Percentiles rank a stretch among this genome's conserved stretches.
phyloP scores from a whole-genome alignment of 2,113 vertebrate genomes.

The Haliaeetus leucogaster region DNA sequence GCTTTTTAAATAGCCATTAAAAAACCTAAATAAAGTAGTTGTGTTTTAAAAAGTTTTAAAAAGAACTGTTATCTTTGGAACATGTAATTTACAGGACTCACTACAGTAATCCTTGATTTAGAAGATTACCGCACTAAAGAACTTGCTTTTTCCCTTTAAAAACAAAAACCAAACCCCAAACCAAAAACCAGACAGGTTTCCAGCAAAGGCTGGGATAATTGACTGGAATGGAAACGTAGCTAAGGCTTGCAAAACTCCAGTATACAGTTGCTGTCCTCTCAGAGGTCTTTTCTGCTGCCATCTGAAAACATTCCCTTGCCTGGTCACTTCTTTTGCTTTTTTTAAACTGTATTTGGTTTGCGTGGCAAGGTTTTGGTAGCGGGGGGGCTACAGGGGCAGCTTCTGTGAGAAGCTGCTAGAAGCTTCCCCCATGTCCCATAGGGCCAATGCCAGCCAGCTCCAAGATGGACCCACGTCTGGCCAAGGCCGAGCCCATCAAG shows the following conservation, averaged over 20 bases:
- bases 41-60: neutral
- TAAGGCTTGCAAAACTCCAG: neutral
- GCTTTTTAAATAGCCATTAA: neutral
- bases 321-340: neutral
- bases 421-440: neutral
- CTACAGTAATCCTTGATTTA: slow-evolving; percentile 21
- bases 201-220: slow-evolving; percentile 15
- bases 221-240: neutral
- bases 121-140: slow-evolving; percentile 11
- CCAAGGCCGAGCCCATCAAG: too few relatives aligned
- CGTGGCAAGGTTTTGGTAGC: neutral
- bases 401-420: neutral
- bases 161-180: slow-evolving; percentile 4
- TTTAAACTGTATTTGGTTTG: neutral
- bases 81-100: neutral
- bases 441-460: too few relatives aligned
- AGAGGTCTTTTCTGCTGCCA: neutral
- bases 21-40: neutral
- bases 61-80: slow-evolving; percentile 13
- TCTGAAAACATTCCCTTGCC: neutral
- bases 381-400: neutral
- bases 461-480: too few relatives aligned
- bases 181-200: slow-evolving; percentile 8
- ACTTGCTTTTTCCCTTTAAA: neutral
- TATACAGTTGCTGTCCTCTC: neutral